Evolutionary conservation across 2,797 vertebrate species (phyloP), one percentile per base, ranked within the genome.

Genomic region (Rousettus madagascariensis): DNA sequence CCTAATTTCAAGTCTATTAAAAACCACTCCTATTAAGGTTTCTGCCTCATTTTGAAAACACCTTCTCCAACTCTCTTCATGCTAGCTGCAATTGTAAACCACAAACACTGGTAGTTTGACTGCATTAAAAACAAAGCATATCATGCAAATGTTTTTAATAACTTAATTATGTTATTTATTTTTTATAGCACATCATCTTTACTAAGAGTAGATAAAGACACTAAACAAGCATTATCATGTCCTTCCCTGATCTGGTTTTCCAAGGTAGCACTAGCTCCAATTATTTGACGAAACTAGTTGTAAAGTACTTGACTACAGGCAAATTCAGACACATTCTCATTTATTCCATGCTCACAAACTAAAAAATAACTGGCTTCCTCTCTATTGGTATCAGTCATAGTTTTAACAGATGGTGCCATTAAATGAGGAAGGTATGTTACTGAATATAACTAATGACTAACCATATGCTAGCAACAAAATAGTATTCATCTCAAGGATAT

Each of bases 351-450:
- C 78, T 91, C 86, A 66, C 80, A 90, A 92, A 92, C 61, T 94
- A 51, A 97, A 93, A 90, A 93, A 69, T 95, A 89, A 96, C 53
- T 97, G 43, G 33, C 66, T 91, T 96, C 92, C 90, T 97, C 11
- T 2, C 38, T 53, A 17, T 46, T 80, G 41, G 53, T 94, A 97
- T 80, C 78, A 91, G 82, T 7, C 94, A 95, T 3, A 72, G 90
- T 36, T 93, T 86, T 96, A 65, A 86, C 95, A 97, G 91, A 97
- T 72, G 63, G 63, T 71, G 90, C 74, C 10, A 1, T 88, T 97
- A 91, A 91, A 92, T 65, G 43, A 96, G 51, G 93, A 97, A 95
- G 96, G 93, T 92, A 96, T 6, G 17, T 83, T 20, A 96, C 55
- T 65, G 57, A 97, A 87, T 63, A 75, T 75, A 72, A 96, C 88